Percentiles rank a stretch among this genome's conserved stretches.
Evolutionary conservation across 35 echinoderm and acorn worm genomes (phyloP).

Genomic region (Heliocidaris tuberculata): DNA sequence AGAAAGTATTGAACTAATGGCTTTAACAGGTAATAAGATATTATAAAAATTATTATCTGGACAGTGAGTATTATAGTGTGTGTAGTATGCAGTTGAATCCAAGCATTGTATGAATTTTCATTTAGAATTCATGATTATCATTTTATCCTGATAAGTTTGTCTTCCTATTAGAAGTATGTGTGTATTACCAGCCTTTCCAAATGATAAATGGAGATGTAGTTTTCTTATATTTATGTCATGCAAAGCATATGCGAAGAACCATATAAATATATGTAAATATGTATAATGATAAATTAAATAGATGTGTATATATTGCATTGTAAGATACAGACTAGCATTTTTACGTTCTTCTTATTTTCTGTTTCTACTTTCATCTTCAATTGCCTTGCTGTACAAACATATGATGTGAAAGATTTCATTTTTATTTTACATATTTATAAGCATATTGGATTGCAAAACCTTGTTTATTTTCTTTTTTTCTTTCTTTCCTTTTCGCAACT

Average conservation of each 20-base stretch:
- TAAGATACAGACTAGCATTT: not conserved
- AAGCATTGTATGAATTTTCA: not conserved
- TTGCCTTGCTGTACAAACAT: not conserved
- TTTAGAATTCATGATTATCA: not conserved
- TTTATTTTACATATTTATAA: not conserved
- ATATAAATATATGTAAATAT: not conserved
- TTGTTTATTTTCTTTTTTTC: not conserved
- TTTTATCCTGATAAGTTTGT: constrained; percentile 15
- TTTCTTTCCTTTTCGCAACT: not conserved
- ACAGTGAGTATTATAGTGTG: not conserved
- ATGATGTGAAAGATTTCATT: not conserved
- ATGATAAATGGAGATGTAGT: not conserved
- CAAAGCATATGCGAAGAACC: not conserved
- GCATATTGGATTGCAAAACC: not conserved
- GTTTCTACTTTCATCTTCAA: constrained; percentile 1
- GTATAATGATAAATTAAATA: constrained; percentile 14
- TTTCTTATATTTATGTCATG: not conserved
- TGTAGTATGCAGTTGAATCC: not conserved
- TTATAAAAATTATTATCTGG: not conserved
- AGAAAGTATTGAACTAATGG: not conserved
- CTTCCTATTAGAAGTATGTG: not conserved
- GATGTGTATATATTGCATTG: constrained; percentile 11
- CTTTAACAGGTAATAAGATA: not conserved
- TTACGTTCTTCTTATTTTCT: not conserved
- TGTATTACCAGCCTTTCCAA: not conserved